These are phyloP conservation scores for Percina caprodes DNA, from an alignment of 2,113 vertebrate genomes.

Conservation along the genomic window DNA sequence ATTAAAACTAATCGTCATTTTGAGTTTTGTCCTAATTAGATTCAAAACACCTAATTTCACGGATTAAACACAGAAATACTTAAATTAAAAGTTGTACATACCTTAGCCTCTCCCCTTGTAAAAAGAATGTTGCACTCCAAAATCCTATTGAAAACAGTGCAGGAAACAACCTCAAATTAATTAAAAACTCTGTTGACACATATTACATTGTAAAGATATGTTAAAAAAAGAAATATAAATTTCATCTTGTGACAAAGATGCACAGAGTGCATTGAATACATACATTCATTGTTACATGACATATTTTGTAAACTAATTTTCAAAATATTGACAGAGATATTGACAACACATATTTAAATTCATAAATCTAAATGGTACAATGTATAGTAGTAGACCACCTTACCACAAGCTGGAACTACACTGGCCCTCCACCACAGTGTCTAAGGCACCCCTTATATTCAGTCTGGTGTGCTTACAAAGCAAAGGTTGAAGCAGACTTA, in stretches of 20 bases:
- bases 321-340: background rate
- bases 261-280: background rate
- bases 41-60: background rate
- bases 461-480: slow-evolving; percentile 49
- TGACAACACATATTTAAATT: too few relatives aligned
- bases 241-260: background rate
- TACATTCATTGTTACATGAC: background rate
- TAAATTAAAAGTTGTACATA: slow-evolving; percentile 21
- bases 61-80: background rate
- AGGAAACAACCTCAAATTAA: background rate
- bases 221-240: background rate
- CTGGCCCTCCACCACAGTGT: slow-evolving; percentile 50
- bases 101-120: slow-evolving; percentile 25
- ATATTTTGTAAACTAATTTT: background rate
- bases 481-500: slow-evolving; percentile 27
- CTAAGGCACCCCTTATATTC: slow-evolving; percentile 54
- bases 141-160: slow-evolving; percentile 46
- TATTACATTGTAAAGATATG: background rate
- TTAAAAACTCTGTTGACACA: background rate
- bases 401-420: slow-evolving; percentile 55
- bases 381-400: slow-evolving; percentile 4
- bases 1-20: background rate
- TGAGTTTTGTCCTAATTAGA: background rate
- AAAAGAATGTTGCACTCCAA: slow-evolving; percentile 33
- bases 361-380: background rate